Base-by-base conservation (phyloP, 2,113 vertebrate species). In the Microtus pennsylvanicus region DNA sequence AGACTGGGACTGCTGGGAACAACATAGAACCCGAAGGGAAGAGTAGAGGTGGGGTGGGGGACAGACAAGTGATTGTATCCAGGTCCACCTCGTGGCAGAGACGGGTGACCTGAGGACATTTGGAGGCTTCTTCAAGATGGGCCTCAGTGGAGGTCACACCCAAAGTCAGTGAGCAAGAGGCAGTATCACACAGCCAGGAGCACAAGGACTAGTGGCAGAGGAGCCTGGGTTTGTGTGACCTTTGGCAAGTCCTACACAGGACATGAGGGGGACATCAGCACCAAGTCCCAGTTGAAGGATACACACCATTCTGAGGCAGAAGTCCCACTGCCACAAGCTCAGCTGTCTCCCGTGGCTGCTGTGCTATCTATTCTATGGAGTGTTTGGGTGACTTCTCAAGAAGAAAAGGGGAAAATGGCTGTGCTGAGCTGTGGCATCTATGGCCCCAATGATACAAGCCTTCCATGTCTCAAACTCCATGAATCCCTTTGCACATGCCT, bases 391-490 rank as follows among this genome's bases (percentile, higher is more conserved):
- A n/a, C n/a, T 35, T 38, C 45, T 38, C 24, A 42, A 24, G 63
- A 82, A 47, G n/a, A 82, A 28, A 52, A 35, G 80, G 77, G 50
- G 52, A 75, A n/a, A 28, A 28, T 19, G 47, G 33, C 8, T 45
- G 13, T 38, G 8, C 13, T n/a, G 28, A 50, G n/a, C 1, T 21
- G 19, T 1, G 1, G 12, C 35, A 61, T 58, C 22, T 38, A 4
- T 26, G 4, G 24, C 7, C 12, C 72, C 50, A 11, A 1, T 0
- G 1, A 50, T 22, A 58, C 10, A 0, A 0, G 19, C 45, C 52
- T 78, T 30, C 70, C 52, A 19, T 45, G 13, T 45, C 38, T 61
- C n/a, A 9, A 0, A 38, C 38, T n/a, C n/a, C 55, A 38, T 0
- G 13, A 61, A 26, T 82, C 55, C 50, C 55, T 38, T 38, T 13